phyloP scores from a whole-genome alignment of 2,888 invertebrate species.

The Oeneis ivallda region DNA sequence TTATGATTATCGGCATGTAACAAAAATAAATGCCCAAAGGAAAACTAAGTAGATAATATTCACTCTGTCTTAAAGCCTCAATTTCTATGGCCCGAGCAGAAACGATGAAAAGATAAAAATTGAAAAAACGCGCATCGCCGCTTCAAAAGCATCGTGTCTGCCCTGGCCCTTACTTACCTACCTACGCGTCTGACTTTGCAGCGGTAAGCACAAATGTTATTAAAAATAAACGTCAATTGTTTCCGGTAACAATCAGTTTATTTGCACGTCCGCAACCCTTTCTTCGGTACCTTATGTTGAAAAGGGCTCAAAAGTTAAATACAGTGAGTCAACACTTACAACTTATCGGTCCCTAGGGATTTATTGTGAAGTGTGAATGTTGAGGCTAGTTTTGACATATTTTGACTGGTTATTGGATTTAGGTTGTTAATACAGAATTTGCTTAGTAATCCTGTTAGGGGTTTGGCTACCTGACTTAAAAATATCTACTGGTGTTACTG shows the following conservation, averaged over 20 bases:
- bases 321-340: slow-evolving; percentile 44
- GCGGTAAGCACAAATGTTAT: neutral
- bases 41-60: no score
- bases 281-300: slow-evolving; percentile 49
- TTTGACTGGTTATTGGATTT: slow-evolving; percentile 70
- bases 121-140: no score
- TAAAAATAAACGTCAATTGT: slow-evolving; percentile 47
- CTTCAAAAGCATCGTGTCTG: no score
- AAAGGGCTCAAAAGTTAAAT: slow-evolving; percentile 54
- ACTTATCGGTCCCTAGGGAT: slow-evolving; percentile 55
- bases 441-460: slow-evolving; percentile 63
- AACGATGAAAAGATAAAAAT: no score
- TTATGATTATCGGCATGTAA: no score
- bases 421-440: slow-evolving; percentile 47
- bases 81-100: no score
- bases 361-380: slow-evolving; percentile 57
- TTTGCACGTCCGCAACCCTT: slow-evolving; percentile 54
- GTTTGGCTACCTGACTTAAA: slow-evolving; percentile 57
- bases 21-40: no score
- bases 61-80: no score
- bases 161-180: no score
- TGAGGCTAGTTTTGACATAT: slow-evolving; percentile 70
- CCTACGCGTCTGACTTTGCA: neutral
- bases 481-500: neutral
- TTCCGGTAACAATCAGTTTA: slow-evolving; percentile 13